Base-by-base conservation (phyloP, 1,140 invertebrate species). In the Megalopta genalis region DNA sequence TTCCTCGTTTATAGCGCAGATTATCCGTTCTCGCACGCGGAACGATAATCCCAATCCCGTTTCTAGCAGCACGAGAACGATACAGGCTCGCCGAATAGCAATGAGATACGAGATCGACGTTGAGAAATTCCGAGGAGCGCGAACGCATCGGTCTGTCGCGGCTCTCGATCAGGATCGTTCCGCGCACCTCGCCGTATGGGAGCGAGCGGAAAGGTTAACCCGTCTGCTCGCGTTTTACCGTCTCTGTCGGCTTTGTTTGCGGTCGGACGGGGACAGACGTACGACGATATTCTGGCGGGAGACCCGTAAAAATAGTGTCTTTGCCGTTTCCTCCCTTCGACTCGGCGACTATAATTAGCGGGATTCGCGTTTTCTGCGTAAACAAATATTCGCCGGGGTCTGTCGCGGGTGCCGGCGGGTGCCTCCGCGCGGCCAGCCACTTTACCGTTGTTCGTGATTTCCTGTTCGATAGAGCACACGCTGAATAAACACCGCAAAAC, bases 271-370 rank as follows among this genome's bases (percentile, higher is more conserved):
- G 63, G 76, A 74, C 79, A 84, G 84, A 90, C 86, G 87, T 88
- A 82, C 88, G 85, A 85, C 89, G 87, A 80, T 86, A 86, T 86
- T 86, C 84, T 86, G 80, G 87, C 85, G 83, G 84, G 87, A 89
- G 88, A 87, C 85, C 85, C 85, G 86, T 88, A 89, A 90, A 90
- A 90, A 90, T 90, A 90, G 89, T 89, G 88, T 80, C 86, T 85
- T 86, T 85, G 81, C 74, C 83, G 81, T 90, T 90, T 90, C 87
- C 88, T 89, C 87, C 88, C 89, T 89, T 90, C 87, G 85, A 81
- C 88, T 88, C 77, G 73, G 83, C 46, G 82, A 90, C 88, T 90
- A 90, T 90, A 90, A 90, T 90, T 90, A 90, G 89, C 88, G 66
- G 82, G 82, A 88, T 89, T 88, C 88, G 86, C 86, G 86, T 89